Evolutionary conservation across 2,797 vertebrate species (phyloP), one percentile per base, ranked within the genome.

Genomic region (Myripristis jacobus): DNA sequence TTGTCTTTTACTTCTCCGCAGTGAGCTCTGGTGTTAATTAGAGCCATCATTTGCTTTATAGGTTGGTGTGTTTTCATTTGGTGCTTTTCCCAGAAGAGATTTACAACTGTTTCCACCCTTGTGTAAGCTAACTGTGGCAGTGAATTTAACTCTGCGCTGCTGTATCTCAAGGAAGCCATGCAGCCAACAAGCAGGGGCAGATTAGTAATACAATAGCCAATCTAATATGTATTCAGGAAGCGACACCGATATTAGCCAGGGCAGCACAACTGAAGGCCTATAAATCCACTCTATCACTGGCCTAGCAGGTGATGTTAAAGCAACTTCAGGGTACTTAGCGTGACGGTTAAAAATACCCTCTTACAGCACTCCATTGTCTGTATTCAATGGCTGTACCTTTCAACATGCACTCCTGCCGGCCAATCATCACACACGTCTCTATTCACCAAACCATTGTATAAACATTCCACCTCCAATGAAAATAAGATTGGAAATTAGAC

Each of bases 281-380:
- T 69, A 66, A 83, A 71, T 43, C 11, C 3, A 66, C 54, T 47
- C 48, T 65, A 36, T 77, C 62, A 52, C 53, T 55, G 48, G 52
- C 50, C 31, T 29, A 58, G 61, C 11, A 72, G 74, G 69, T 77
- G 65, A 86, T 62, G 43, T 64, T 65, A 25, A 66, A 62, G 72
- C 47, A 21, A 64, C 65, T 79, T 67, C 66, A 75, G 31, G 38
- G 59, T 70, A 83, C 70, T 88, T 85, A 76, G 59, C 68, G 0
- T 47, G 38, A 24, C 13, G 34, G 80, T 77, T 88, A 82, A 82
- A 91, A 90, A 88, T 88, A 84, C 73, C 55, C 12, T 8, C 43
- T 86, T 77, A 80, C 81, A 61, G 6, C 67, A 76, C 44, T 31
- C 84, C 59, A 88, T 91, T 91, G 91, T 91, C 43, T 70, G 12